These are phyloP conservation scores for Anableps anableps DNA, from an alignment of 2,797 vertebrate genomes.

Conservation along the genomic window DNA sequence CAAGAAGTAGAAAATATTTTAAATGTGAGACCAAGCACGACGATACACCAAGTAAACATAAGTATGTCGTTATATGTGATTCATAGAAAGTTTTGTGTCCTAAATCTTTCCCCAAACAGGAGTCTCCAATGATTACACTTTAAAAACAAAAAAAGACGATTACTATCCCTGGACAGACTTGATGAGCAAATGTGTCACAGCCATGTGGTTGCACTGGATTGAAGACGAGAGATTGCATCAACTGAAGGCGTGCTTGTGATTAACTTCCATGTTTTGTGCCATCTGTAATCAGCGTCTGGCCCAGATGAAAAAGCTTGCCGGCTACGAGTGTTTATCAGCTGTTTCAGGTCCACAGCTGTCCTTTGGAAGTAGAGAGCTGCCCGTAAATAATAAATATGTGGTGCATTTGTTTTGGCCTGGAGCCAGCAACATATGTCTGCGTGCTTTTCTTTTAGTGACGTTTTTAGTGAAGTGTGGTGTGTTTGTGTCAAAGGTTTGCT, in stretches of 20 bases:
- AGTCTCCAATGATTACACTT: conserved; percentile 38
- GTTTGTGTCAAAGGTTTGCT: conserved; percentile 62
- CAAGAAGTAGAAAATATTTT: background rate
- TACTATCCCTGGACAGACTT: conserved; percentile 54
- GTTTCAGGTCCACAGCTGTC: conserved; percentile 84
- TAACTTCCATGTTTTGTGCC: conserved; percentile 79
- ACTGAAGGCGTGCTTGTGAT: conserved; percentile 82
- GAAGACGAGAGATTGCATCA: conserved; percentile 78
- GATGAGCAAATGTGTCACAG: conserved; percentile 74
- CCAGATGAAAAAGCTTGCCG: conserved; percentile 82
- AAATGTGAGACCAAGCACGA: background rate
- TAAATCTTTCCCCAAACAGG: conserved; percentile 21
- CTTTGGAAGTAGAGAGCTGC: conserved; percentile 75
- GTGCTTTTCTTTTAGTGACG: conserved; percentile 20
- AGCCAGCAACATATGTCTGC: conserved; percentile 73
- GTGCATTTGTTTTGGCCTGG: conserved; percentile 74
- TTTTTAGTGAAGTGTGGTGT: conserved; percentile 50
- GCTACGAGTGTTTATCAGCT: conserved; percentile 84
- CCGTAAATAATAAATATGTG: conserved; percentile 81
- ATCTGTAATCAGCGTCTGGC: conserved; percentile 87
- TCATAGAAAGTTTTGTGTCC: conserved; percentile 21
- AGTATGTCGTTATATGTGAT: background rate
- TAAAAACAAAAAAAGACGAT: conserved; percentile 51
- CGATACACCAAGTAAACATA: background rate
- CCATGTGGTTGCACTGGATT: conserved; percentile 68